Conservation (phyloP, 2,113 vertebrate species). For the Pollachius pollachius region DNA sequence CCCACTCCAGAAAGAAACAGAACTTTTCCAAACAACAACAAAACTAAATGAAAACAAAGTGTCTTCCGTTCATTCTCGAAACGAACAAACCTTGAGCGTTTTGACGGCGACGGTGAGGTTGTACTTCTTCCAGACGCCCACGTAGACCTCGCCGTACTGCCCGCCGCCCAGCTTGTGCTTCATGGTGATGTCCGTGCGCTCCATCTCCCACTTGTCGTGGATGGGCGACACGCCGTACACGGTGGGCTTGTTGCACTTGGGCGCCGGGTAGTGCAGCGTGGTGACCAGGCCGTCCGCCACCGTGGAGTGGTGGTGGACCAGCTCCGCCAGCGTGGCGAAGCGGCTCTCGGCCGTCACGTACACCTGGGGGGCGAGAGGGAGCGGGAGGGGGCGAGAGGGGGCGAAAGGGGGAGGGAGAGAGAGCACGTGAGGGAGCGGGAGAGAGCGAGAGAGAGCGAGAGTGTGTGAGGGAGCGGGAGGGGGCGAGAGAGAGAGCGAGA, state of each 20-base stretch:
- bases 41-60: background rate
- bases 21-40: background rate
- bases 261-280: slow-evolving; percentile 96
- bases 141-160: slow-evolving; percentile 97
- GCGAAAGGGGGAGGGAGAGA: background rate
- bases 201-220: slow-evolving; percentile 99
- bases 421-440: background rate
- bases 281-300: slow-evolving; percentile 97
- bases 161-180: slow-evolving; percentile 99
- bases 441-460: background rate
- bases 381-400: background rate
- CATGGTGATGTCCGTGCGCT: slow-evolving; percentile 99
- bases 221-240: slow-evolving; percentile 99
- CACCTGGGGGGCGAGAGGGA: slow-evolving; percentile 70
- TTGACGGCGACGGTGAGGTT: slow-evolving; percentile 97
- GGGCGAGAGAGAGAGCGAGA: no score
- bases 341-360: slow-evolving; percentile 97
- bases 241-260: slow-evolving; percentile 98
- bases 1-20: background rate
- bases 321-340: slow-evolving; percentile 93
- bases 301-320: slow-evolving; percentile 97
- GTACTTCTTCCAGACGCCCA: slow-evolving; percentile 98
- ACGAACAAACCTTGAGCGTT: slow-evolving; percentile 85
- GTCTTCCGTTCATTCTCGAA: background rate
- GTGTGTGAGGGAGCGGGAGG: no score